Evolutionary conservation across 2,113 vertebrate species (phyloP).

Genomic region (Xyrauchen texanus): DNA sequence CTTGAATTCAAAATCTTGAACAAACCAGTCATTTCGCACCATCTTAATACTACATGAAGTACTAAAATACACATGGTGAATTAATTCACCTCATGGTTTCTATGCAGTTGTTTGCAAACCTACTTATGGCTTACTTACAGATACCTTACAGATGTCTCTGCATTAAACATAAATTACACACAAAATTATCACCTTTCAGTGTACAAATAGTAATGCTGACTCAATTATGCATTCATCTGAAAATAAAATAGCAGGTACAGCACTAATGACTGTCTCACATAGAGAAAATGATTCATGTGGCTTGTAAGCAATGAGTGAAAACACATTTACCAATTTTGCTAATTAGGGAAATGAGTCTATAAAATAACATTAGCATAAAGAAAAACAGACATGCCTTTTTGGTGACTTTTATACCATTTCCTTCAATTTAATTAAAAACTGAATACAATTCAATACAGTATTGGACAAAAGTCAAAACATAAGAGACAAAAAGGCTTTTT

Average conservation of each 20-base stretch:
- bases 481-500: not conserved
- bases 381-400: not conserved
- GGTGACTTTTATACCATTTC: not conserved
- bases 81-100: too few species aligned
- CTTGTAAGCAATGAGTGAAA: constrained; percentile 7
- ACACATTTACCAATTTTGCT: constrained; percentile 20
- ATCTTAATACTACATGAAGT: too few species aligned
- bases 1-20: too few species aligned
- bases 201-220: not conserved
- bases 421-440: not conserved
- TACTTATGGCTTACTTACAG: too few species aligned
- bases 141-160: not conserved
- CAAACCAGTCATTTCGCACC: too few species aligned
- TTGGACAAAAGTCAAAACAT: not conserved
- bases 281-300: constrained; percentile 2
- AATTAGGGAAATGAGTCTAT: constrained; percentile 27
- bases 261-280: not conserved
- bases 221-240: not conserved
- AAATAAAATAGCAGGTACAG: not conserved
- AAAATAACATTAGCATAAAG: constrained; percentile 5
- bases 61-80: too few species aligned
- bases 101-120: too few species aligned
- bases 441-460: not conserved
- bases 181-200: not conserved
- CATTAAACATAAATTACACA: not conserved